Conservation (phyloP, 1,140 invertebrate genomes). For the Pentalonia nigronervosa region DNA sequence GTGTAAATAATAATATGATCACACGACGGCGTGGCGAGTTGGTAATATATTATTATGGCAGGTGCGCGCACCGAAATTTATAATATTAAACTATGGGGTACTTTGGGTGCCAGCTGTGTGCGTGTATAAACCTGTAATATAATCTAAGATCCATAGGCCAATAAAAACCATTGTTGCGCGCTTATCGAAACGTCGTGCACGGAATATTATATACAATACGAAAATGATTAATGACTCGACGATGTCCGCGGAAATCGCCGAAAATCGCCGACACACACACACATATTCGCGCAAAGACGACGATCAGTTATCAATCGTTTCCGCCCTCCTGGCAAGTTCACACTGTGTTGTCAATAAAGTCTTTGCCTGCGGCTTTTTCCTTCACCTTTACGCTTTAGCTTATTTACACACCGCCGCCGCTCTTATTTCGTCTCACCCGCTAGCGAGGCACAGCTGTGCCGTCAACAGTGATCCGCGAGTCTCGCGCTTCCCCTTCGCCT, state of each 20-base stretch:
- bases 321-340: background rate
- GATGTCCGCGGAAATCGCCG: slow-evolving; percentile 9
- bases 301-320: slow-evolving; percentile 26
- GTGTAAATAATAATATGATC: background rate
- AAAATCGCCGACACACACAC: background rate
- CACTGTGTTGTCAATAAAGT: background rate
- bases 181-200: background rate
- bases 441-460: background rate
- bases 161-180: slow-evolving; percentile 7
- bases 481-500: background rate
- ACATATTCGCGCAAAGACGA: background rate
- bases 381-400: background rate
- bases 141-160: background rate
- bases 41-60: background rate
- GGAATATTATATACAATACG: background rate
- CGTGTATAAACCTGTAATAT: background rate
- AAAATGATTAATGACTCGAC: background rate
- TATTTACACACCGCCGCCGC: background rate
- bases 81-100: background rate
- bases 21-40: background rate
- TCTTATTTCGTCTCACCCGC: background rate
- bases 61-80: background rate
- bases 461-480: background rate
- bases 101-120: background rate
- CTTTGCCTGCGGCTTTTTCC: background rate